A percentile compares a stretch with the other conserved stretches of the same genome.
Evolutionary conservation across 2,888 invertebrate species (phyloP).

Genomic region (Xestoiulus laeticollis): DNA sequence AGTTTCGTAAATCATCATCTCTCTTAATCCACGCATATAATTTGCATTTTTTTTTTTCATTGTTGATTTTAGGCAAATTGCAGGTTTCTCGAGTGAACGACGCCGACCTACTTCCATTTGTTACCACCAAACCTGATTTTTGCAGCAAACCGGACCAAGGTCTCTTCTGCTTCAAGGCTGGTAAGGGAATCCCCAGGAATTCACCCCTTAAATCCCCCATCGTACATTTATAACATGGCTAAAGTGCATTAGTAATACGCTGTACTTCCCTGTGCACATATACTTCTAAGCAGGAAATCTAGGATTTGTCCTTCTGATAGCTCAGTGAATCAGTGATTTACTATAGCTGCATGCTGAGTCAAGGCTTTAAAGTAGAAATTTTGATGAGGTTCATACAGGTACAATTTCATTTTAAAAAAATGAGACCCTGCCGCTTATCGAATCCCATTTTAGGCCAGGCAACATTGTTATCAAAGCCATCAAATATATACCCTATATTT

Average conservation of each 20-base stretch:
- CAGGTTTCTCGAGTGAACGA: slow-evolving; percentile 54
- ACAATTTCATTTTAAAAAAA: not conserved
- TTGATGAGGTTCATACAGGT: not conserved
- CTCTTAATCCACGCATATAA: not conserved
- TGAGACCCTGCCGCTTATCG: not conserved
- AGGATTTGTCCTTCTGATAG: slow-evolving; percentile 20
- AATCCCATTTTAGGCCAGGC: not conserved
- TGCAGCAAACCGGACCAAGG: slow-evolving; percentile 56
- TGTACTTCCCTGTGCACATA: slow-evolving; percentile 30
- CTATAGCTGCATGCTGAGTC: not conserved
- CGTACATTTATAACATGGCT: not conserved
- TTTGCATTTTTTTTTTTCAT: slow-evolving; percentile 6
- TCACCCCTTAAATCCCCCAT: slow-evolving; percentile 3
- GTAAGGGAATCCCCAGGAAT: slow-evolving; percentile 47
- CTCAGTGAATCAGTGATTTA: not conserved
- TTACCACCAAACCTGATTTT: slow-evolving; percentile 55
- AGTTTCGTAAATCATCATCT: slow-evolving; percentile 33
- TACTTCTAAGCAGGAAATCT: not conserved
- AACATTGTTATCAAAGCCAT: not conserved
- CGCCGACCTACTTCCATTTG: slow-evolving; percentile 56
- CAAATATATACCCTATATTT: not conserved
- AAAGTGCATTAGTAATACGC: not conserved
- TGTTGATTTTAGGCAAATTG: slow-evolving; percentile 50
- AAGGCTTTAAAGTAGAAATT: not conserved
- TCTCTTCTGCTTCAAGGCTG: slow-evolving; percentile 56